Evolutionary conservation across 1,140 invertebrate species (phyloP), one percentile per base, ranked within the genome.

Genomic region (Berghia stephanieae): DNA sequence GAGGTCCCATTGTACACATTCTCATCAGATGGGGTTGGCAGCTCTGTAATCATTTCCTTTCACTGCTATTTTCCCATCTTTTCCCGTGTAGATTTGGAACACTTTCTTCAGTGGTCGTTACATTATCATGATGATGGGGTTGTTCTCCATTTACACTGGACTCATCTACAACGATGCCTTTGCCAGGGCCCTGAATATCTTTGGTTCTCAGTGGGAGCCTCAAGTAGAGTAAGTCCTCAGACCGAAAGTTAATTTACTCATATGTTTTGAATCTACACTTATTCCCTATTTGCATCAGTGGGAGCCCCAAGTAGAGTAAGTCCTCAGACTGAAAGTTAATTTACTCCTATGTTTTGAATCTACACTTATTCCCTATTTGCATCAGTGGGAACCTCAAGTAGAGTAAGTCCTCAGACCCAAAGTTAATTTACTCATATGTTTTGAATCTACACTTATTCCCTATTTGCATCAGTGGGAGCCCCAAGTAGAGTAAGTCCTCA

Each of bases 81-180:
- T 49, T 49, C 10, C n/a, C n/a, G 46, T 49, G 46, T 91, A 95
- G 93, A 98, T 99, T 83, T 97, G 95, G 93, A 96, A 94, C 85
- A 98, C 96, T 67, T 98, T 99, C 92, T 98, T 98, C 87, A 94
- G 93, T 52, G 98, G 98, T 77, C 94, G 98, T 70, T 99, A 99
- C 89, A 98, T 99, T 79, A 96, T 99, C 68, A 90, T 98, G 43
- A 90, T 99, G 69, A 99, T 99, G 98, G 97, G 97, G 24, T 82
- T 96, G 1, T 99, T 99, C 89, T 98, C 96, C 0, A 94, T 99
- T 72, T 99, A 99, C 89, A 98, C 97, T 27, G 98, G 98, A 4
- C 84, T 99, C 10, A 94, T 99, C 60, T 99, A 99, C 89, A 99
- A 99, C 88, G 98, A 99, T 86, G 90, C 96, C 10, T 99, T 99